Base-by-base conservation (phyloP, 2,797 vertebrate genomes). In the Anguilla anguilla region DNA sequence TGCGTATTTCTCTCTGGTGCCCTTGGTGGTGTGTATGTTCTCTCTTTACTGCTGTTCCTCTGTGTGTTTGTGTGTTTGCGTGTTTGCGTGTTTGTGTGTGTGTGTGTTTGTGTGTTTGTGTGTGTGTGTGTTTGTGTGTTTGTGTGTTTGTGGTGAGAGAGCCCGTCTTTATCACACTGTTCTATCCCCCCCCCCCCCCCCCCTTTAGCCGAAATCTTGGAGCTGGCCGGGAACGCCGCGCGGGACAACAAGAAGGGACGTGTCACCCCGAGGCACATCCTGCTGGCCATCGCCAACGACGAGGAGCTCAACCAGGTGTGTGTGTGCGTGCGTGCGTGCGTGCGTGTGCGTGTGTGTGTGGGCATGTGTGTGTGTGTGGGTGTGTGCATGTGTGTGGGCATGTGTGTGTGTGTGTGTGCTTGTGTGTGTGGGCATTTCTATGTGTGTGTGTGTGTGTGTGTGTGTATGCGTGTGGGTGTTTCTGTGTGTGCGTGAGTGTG, bases 181-280 rank as follows among this genome's bases (percentile, higher is more conserved):
- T 9, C 9, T 51, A 2, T 51, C 49, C 49, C 0, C 49, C 9
- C 9, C 9, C 2, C 9, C 49, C 9, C 49, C 3, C 49, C 49
- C 49, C 3, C 49, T 51, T 51, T 51, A 51, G 99, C 99, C 89
- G 99, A 99, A 95, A 99, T 99, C 94, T 95, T 99, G 93, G 98
- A 99, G 95, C 91, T 99, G 95, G 98, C 99, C 67, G 99, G 99
- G 89, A 99, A 99, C 4, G 99, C 99, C 51, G 98, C 98, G n/a
- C 96, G 99, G 93, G 99, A 99, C 95, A 99, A 99, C 93, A 99
- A 99, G 95, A 99, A 99, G 93, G 97, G 98, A n/a, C 97, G 98
- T 39, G 98, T 99, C 90, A 99, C 98, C 0, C 99, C 99, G 3
- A 96, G 98, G 82, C 96, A 97, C 95, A 96, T 97, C 91, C 95